A percentile compares a stretch with the other conserved stretches of the same genome.
Conservation (phyloP, 2,797 vertebrate genomes). For the Passerculus sandwichensis region DNA sequence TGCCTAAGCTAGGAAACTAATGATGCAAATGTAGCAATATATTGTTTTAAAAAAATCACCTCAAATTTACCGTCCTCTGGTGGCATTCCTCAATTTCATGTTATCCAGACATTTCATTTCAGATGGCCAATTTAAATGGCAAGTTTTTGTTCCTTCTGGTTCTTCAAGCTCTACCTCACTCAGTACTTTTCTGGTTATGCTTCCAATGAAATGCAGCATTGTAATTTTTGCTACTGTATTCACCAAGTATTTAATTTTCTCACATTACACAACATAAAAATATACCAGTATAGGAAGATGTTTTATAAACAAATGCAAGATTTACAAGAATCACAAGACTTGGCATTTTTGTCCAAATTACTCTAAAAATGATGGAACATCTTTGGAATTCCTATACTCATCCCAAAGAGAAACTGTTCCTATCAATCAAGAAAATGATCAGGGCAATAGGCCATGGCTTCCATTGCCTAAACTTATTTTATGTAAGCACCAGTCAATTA, state of each 20-base stretch:
- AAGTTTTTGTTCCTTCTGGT: not conserved
- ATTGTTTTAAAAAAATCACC: fast-evolving
- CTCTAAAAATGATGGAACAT: not conserved
- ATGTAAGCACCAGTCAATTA: not conserved
- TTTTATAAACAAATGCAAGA: not conserved
- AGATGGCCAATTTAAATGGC: not conserved
- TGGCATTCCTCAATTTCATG: not conserved
- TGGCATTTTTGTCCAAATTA: not conserved
- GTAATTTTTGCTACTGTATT: not conserved
- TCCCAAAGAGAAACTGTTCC: not conserved
- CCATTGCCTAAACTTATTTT: not conserved
- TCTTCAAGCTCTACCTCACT: not conserved
- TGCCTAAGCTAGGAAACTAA: not conserved
- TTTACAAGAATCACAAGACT: not conserved
- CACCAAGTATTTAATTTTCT: not conserved
- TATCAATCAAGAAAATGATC: not conserved
- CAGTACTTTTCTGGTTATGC: not conserved
- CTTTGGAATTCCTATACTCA: not conserved
- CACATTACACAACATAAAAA: not conserved
- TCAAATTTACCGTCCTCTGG: fast-evolving
- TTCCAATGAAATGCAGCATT: not conserved
- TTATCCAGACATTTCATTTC: not conserved
- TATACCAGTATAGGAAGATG: fast-evolving
- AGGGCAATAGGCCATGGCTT: not conserved
- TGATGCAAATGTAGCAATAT: not conserved